Base-by-base conservation (phyloP, 2,888 invertebrate species). In the Spilosoma lubricipeda region DNA sequence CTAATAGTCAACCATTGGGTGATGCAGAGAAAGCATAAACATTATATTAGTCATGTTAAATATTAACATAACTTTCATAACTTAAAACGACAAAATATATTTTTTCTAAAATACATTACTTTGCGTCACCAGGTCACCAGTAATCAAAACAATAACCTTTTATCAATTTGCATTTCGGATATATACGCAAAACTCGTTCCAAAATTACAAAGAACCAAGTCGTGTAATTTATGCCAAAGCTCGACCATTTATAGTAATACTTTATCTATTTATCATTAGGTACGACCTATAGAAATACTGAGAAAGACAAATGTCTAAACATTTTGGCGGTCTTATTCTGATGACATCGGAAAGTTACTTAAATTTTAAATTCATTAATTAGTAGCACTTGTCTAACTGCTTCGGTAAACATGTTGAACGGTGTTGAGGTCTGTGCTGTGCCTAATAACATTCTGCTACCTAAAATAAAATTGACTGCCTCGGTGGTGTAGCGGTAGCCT, bases 251-350 rank as follows among this genome's bases (percentile, higher is more conserved):
- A 77, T 77, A 80, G 73, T 76, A 73, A 81, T 74, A 85, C 80
- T 82, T 80, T 85, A 85, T 77, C 86, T 82, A 85, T 86, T 79
- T 79, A 83, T 86, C 85, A 87, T 87, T 87, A 70, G 39, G 52
- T 59, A 82, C 77, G 79, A 83, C 81, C 83, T 79, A 83, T 84
- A 80, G 80, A 85, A 83, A 81, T 83, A 79, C 81, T 81, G 87
- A 81, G 85, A 83, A 80, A 87, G 87, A 86, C 80, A 81, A 86
- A 86, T 87, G 86, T 78, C 75, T 66, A 64, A 69, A 74, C 74
- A 68, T 80, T 79, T 78, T 71, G 66, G 66, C n/a, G 48, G 78
- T 11, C 73, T 39, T 85, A 84, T 84, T 84, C 84, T 85, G 85
- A n/a, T 36, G 36, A 33, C 13, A 23, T 63, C 30, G 18, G 30